Evolutionary conservation across 1,140 invertebrate genomes (phyloP).

Genomic region (Bicyclus anynana): DNA sequence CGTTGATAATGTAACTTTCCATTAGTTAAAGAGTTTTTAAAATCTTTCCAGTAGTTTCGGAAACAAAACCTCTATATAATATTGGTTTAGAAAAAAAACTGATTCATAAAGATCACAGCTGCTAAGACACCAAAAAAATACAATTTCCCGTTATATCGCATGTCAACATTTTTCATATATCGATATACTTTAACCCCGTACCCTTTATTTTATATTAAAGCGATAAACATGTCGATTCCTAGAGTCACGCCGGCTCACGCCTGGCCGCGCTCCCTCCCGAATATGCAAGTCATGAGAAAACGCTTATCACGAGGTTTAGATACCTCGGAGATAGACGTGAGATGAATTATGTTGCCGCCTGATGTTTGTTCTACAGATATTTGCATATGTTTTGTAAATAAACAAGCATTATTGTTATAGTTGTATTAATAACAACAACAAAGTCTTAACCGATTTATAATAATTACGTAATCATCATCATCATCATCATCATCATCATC

Average conservation of each 20-base stretch:
- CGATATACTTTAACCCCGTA: slow-evolving; percentile 55
- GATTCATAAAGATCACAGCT: not conserved
- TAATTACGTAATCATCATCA: too few relatives aligned
- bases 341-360: slow-evolving; percentile 56
- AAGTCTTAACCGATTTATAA: too few relatives aligned
- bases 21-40: too few relatives aligned
- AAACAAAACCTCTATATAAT: too few relatives aligned
- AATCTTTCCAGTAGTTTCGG: too few relatives aligned
- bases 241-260: slow-evolving; percentile 60
- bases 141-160: slow-evolving; percentile 60
- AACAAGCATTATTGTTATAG: slow-evolving; percentile 3
- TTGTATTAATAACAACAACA: not conserved
- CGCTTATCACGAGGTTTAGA: slow-evolving; percentile 68
- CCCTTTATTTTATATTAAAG: slow-evolving; percentile 76
- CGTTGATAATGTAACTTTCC: too few relatives aligned
- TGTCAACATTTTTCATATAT: slow-evolving; percentile 64
- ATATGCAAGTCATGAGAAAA: slow-evolving; percentile 76
- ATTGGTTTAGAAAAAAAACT: too few relatives aligned
- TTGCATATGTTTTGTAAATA: slow-evolving; percentile 17
- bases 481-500: too few relatives aligned
- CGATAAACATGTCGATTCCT: slow-evolving; percentile 74
- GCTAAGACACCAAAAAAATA: slow-evolving; percentile 34
- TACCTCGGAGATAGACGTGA: slow-evolving; percentile 56
- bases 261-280: slow-evolving; percentile 58
- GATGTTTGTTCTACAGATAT: slow-evolving; percentile 24